Evolutionary conservation across 1,140 invertebrate species (phyloP).

Genomic region (Drosophila quadrilineata): DNA sequence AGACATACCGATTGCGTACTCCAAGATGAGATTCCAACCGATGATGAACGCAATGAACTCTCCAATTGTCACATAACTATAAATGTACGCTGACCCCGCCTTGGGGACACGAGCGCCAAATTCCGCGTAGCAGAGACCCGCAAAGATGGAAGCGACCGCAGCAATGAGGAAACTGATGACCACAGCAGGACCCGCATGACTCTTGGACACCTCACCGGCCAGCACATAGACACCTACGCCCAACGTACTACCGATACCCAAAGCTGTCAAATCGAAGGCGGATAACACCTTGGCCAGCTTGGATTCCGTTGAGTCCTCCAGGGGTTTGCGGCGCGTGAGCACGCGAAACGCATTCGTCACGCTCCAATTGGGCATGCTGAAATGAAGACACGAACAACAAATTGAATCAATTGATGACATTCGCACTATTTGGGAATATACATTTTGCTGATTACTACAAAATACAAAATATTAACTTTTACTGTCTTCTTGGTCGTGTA

Average conservation of each 20-base stretch:
- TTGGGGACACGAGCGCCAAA: constrained; percentile 93
- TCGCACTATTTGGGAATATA: background rate
- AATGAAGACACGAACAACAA: constrained; percentile 6
- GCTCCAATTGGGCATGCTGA: constrained; percentile 68
- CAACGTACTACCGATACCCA: constrained; percentile 93
- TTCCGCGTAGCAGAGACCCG: constrained; percentile 94
- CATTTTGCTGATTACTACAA: constrained; percentile 46
- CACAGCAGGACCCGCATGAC: constrained; percentile 92
- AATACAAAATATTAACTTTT: constrained; percentile 6
- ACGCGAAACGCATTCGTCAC: constrained; percentile 63
- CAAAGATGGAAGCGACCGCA: constrained; percentile 92
- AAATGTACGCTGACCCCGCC: constrained; percentile 93
- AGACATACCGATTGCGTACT: constrained; percentile 93
- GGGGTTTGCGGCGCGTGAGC: constrained; percentile 69
- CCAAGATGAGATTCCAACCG: constrained; percentile 95
- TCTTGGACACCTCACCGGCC: constrained; percentile 92
- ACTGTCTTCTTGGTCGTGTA: constrained; percentile 14
- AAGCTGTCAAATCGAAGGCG: constrained; percentile 88
- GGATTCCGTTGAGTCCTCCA: constrained; percentile 81
- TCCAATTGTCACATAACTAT: constrained; percentile 93
- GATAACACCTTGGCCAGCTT: constrained; percentile 89
- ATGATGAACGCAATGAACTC: constrained; percentile 90
- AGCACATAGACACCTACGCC: constrained; percentile 96
- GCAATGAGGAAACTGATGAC: constrained; percentile 93
- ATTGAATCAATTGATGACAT: background rate